Conservation (phyloP, 2,888 invertebrate species). For the Trachelus stipa region DNA sequence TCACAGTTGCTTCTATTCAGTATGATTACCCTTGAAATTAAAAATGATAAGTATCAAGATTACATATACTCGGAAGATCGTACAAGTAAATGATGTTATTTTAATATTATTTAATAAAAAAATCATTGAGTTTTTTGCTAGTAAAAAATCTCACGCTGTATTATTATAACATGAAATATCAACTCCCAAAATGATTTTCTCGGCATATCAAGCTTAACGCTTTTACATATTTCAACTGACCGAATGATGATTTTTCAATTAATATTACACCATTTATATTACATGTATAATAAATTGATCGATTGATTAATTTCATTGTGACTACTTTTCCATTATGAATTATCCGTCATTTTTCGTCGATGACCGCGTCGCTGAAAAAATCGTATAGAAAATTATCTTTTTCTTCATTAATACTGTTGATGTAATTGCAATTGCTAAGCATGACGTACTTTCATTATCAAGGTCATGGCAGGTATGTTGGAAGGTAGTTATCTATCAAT, state of each 20-base stretch:
- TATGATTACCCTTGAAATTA: not conserved
- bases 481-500: not conserved
- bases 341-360: not conserved
- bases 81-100: not conserved
- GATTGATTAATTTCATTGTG: not conserved
- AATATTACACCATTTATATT: too few relatives aligned
- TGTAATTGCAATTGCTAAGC: not conserved
- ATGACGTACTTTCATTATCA: not conserved
- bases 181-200: not conserved
- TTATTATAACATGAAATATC: not conserved
- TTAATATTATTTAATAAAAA: not conserved
- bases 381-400: not conserved
- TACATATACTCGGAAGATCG: not conserved
- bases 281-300: too few relatives aligned
- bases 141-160: too few relatives aligned
- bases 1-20: not conserved
- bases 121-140: not conserved
- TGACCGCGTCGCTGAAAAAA: not conserved
- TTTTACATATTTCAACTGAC: not conserved
- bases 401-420: not conserved
- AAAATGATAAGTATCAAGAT: not conserved
- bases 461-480: not conserved
- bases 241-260: too few relatives aligned
- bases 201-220: not conserved
- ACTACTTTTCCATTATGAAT: not conserved